A percentile compares a stretch with the other conserved stretches of the same genome.
Evolutionary conservation across 2,888 invertebrate species (phyloP).

Genomic region (Willowsia nigromaculata): DNA sequence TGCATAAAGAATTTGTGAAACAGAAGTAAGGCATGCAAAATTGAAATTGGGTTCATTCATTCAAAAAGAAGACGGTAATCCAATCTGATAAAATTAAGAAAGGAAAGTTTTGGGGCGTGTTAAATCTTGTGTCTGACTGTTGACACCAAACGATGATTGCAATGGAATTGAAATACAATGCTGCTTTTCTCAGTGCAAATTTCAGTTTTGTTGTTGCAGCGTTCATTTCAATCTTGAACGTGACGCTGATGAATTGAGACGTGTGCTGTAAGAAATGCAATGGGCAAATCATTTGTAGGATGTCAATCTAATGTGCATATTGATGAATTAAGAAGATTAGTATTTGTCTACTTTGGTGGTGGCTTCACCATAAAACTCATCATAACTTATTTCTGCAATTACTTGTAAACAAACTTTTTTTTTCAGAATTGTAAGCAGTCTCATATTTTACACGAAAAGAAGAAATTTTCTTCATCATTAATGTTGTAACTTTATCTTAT

Average conservation of each 20-base stretch:
- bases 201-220: neutral
- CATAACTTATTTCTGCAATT: neutral
- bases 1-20: neutral
- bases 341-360: neutral
- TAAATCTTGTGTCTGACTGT: constrained; percentile 8
- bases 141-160: neutral
- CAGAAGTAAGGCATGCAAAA: neutral
- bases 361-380: neutral
- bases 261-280: neutral
- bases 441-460: neutral
- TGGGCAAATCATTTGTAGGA: neutral
- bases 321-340: neutral
- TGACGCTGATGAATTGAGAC: constrained; percentile 15
- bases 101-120: constrained; percentile 53
- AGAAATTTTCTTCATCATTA: neutral
- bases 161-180: neutral
- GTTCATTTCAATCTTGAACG: neutral
- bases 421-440: neutral
- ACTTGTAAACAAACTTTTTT: neutral
- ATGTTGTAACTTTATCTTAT: neutral
- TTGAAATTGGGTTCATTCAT: neutral
- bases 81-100: constrained; percentile 35
- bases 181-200: neutral
- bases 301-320: neutral
- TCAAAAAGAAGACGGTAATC: constrained; percentile 3